Conservation (phyloP, 2,888 invertebrate species). For the Dasypogon diadema region DNA sequence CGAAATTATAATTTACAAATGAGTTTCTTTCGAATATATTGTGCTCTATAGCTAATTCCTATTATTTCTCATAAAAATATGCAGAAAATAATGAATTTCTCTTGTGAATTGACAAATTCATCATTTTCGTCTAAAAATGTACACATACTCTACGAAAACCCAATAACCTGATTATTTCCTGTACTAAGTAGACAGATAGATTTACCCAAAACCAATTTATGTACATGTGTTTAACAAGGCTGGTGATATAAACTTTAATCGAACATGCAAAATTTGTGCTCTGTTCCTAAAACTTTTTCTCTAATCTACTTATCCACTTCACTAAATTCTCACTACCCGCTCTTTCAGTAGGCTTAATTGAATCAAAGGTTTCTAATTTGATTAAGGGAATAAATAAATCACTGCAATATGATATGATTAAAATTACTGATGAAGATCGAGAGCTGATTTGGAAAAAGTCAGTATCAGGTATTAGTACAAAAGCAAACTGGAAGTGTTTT, state of each 20-base stretch:
- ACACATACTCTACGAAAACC: conserved; percentile 4
- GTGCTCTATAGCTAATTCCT: conserved; percentile 27
- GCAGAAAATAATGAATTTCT: conserved; percentile 5
- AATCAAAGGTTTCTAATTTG: background rate
- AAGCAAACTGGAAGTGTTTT: conserved; percentile 29
- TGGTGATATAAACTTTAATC: background rate
- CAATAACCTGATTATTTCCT: conserved; percentile 14
- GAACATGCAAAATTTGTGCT: conserved; percentile 21
- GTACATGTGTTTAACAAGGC: background rate
- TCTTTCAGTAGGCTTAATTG: background rate
- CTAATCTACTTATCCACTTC: background rate
- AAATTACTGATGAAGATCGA: conserved; percentile 4
- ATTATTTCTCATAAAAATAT: conserved; percentile 17
- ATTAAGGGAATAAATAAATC: background rate
- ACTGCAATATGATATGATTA: background rate
- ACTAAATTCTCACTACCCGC: background rate
- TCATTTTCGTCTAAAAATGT: background rate
- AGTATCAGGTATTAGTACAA: conserved; percentile 27
- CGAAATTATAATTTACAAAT: conserved; percentile 60
- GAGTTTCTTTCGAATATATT: conserved; percentile 44
- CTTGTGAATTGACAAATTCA: background rate
- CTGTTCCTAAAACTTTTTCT: background rate
- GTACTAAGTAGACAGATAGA: conserved; percentile 9
- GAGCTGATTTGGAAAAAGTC: conserved; percentile 5
- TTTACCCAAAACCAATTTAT: conserved; percentile 29